Evolutionary conservation across 2,113 vertebrate species (phyloP).

Genomic region (Ophthalmolycus amberensis): DNA sequence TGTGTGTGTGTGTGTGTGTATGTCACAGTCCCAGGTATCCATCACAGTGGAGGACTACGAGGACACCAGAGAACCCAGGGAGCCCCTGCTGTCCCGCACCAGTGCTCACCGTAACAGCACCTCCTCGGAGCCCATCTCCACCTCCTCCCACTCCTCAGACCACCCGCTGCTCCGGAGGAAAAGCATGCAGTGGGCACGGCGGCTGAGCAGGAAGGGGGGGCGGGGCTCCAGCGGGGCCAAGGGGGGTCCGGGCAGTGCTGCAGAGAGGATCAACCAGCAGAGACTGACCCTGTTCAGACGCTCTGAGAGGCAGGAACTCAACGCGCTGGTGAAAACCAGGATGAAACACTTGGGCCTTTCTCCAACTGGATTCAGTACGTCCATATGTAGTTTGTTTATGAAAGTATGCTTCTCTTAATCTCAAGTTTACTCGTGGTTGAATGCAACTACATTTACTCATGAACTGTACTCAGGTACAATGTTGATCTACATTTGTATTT

Average conservation of each 20-base stretch:
- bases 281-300: slow-evolving; percentile 85
- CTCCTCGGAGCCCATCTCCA: slow-evolving; percentile 82
- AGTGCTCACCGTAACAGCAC: slow-evolving; percentile 85
- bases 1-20: slow-evolving; percentile 1
- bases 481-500: neutral
- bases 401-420: slow-evolving; percentile 2
- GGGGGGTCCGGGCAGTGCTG: slow-evolving; percentile 79
- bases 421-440: neutral
- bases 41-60: slow-evolving; percentile 88
- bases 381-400: neutral
- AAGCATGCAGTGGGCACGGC: slow-evolving; percentile 88
- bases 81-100: slow-evolving; percentile 80
- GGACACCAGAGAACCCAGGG: slow-evolving; percentile 85
- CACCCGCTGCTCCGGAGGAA: slow-evolving; percentile 87
- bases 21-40: slow-evolving; percentile 85
- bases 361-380: slow-evolving; percentile 85
- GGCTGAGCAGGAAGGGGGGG: slow-evolving; percentile 85
- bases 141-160: slow-evolving; percentile 83
- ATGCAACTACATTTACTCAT: neutral
- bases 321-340: slow-evolving; percentile 83
- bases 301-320: slow-evolving; percentile 87
- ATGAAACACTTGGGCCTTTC: slow-evolving; percentile 88
- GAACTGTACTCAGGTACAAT: neutral
- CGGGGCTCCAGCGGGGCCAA: slow-evolving; percentile 79
- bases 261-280: slow-evolving; percentile 87